phyloP scores from a whole-genome alignment of 2,888 invertebrate genomes.

The Orchesellides sinensis region DNA sequence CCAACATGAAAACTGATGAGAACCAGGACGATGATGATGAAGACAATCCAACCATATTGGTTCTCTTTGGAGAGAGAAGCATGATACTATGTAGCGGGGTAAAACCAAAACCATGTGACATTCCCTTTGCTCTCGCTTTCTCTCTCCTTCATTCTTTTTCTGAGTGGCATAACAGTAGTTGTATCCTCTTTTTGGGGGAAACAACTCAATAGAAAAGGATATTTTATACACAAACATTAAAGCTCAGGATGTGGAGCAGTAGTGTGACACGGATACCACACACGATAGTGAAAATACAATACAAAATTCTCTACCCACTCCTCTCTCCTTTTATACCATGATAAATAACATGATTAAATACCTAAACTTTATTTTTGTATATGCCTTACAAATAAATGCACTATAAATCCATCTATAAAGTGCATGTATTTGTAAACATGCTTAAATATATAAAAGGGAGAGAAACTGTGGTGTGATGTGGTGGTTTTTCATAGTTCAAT shows the following conservation, averaged over 20 bases:
- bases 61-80: neutral
- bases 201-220: conserved; percentile 16
- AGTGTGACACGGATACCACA: neutral
- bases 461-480: neutral
- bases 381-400: neutral
- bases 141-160: conserved; percentile 7
- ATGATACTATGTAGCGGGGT: neutral
- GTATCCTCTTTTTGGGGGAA: conserved; percentile 9
- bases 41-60: conserved; percentile 3
- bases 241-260: neutral
- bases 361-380: neutral
- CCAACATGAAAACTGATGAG: conserved; percentile 26
- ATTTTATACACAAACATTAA: too few relatives aligned
- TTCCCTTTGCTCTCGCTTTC: conserved; percentile 8
- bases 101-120: conserved; percentile 21
- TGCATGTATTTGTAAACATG: too few relatives aligned
- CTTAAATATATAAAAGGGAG: neutral
- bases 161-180: conserved; percentile 29
- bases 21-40: conserved; percentile 6
- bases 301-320: neutral
- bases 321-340: neutral
- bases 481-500: neutral
- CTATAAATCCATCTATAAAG: too few relatives aligned
- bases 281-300: neutral
- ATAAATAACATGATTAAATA: neutral